A percentile compares a stretch with the other conserved stretches of the same genome.
These are phyloP conservation scores for Onchidella celtica DNA, from an alignment of 2,888 invertebrate genomes.

Conservation along the genomic window DNA sequence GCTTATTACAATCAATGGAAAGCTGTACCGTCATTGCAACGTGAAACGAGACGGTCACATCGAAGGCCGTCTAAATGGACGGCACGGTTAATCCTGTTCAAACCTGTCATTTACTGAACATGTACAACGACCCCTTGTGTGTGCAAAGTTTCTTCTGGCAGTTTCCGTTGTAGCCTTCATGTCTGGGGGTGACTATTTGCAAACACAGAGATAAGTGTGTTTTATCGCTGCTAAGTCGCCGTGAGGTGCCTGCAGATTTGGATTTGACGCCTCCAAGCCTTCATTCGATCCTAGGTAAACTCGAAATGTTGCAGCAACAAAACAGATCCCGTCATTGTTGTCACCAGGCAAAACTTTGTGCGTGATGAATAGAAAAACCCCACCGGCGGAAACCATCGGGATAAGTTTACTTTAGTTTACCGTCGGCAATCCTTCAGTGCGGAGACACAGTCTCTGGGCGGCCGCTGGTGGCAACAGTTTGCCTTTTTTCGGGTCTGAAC, in stretches of 20 bases:
- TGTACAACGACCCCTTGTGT: background rate
- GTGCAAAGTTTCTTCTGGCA: background rate
- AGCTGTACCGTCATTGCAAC: too few species aligned
- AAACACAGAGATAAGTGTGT: background rate
- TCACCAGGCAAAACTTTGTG: background rate
- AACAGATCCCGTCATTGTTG: conserved; percentile 31
- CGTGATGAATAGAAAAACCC: conserved; percentile 13
- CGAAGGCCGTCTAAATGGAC: too few species aligned
- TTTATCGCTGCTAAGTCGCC: background rate
- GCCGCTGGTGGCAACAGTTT: too few species aligned
- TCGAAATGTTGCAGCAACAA: background rate
- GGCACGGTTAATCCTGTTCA: too few species aligned
- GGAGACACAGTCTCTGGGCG: too few species aligned
- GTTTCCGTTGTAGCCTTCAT: background rate
- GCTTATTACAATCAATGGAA: too few species aligned
- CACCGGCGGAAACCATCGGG: background rate
- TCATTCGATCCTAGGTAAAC: background rate
- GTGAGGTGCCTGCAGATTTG: background rate
- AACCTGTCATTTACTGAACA: background rate
- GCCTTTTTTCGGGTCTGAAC: too few species aligned
- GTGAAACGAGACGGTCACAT: too few species aligned
- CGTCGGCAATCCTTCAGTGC: too few species aligned
- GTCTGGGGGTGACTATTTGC: background rate
- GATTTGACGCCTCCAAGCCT: conserved; percentile 8
- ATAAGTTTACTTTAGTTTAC: too few species aligned